Base-by-base conservation (phyloP, 35 echinoderm and acorn worm species). In the Strongylocentrotus purpuratus region DNA sequence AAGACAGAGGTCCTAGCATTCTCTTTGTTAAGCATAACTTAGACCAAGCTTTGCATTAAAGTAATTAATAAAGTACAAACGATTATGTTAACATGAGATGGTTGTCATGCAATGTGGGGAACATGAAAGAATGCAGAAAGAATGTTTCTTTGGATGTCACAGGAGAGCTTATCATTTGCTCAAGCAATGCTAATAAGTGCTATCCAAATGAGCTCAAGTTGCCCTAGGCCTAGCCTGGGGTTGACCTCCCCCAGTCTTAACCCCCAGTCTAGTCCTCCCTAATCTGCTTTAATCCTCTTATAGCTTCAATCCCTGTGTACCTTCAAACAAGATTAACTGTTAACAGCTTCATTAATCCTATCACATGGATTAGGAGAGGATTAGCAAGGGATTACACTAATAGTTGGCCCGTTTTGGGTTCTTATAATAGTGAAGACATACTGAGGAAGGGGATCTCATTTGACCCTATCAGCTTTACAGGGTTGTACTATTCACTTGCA, bases 321-420 rank as follows among this genome's bases (percentile, higher is more conserved):
- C 87, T 89, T 89, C 87, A 89, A 89, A 89, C 87, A 89, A 46
- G 87, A 89, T 89, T 89, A 89, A 89, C 87, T 89, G 87, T 89
- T 89, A 89, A 89, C 87, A 89, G 87, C 87, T 89, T 89, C 33
- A 89, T 89, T 89, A 89, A 89, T 89, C 87, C 87, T 46, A 89
- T 89, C 32, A 89, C 18, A 33, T 89, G 45, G 87, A 33, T 89
- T 46, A 89, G 87, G 12, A 89, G 33, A 31, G 87, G 45, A 45
- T 89, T 45, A 33, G 45, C 12, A 45, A 13, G 32, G 87, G 32
- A 89, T 89, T 89, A 89, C 87, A 89, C 87, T 89, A 33, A 89
- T 89, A 25, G 87, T 28, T 89, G 87, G 45, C 45, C 25, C 32
- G 85, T 86, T 86, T 31, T 86, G 33, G 50, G 65, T 78, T 28